A percentile compares a stretch with the other conserved stretches of the same genome.
phyloP scores from a whole-genome alignment of 2,797 vertebrate genomes.

The Typhlichthys eigenmanni region DNA sequence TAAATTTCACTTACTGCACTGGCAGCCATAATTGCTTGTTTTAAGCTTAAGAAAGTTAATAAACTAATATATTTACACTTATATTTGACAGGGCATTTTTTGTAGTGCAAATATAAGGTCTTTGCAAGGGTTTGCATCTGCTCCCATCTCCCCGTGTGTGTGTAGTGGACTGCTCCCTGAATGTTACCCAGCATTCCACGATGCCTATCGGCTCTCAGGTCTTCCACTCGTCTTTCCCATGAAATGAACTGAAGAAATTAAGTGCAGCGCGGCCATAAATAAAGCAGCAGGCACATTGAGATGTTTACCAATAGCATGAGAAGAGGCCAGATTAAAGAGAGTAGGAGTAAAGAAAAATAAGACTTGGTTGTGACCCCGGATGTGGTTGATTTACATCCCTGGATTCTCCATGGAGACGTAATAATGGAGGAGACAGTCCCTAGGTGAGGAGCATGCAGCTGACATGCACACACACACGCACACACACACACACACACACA shows the following conservation, averaged over 20 bases:
- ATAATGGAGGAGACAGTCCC: constrained; percentile 57
- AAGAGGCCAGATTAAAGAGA: neutral
- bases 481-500: constrained; percentile 18
- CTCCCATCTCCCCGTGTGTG: constrained; percentile 13
- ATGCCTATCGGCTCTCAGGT: constrained; percentile 32
- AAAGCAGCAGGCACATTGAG: constrained; percentile 32
- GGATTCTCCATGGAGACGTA: constrained; percentile 54
- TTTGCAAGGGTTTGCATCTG: constrained; percentile 19
- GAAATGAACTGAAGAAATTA: constrained; percentile 17
- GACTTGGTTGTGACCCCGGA: constrained; percentile 51
- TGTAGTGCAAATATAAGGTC: neutral
- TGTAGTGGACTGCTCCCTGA: constrained; percentile 55
- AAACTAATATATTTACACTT: too few relatives aligned
- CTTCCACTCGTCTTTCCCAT: constrained; percentile 33
- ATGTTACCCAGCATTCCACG: constrained; percentile 56
- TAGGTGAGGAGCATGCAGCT: constrained; percentile 50
- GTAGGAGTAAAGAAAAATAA: constrained; percentile 26
- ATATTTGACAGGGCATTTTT: too few relatives aligned
- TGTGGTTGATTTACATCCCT: constrained; percentile 65
- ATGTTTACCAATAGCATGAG: constrained; percentile 61
- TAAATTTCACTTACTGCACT: too few relatives aligned
- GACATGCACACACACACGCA: constrained; percentile 37
- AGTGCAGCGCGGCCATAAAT: constrained; percentile 31
- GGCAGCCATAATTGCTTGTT: too few relatives aligned
- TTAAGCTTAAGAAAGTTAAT: too few relatives aligned